phyloP scores from a whole-genome alignment of 2,113 vertebrate genomes.

The Cranoglanis bouderius region DNA sequence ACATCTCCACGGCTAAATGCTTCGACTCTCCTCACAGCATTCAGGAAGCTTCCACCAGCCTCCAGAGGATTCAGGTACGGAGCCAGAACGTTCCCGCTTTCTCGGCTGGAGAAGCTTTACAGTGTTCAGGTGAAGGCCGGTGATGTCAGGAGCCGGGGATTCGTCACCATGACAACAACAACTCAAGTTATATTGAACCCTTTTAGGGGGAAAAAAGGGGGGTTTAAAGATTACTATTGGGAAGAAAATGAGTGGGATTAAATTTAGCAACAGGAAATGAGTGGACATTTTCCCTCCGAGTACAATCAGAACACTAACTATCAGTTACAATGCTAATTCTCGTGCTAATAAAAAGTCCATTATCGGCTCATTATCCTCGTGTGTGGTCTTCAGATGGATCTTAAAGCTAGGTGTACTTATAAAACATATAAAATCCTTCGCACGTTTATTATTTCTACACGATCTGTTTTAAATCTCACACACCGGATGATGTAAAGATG shows the following conservation, averaged over 20 bases:
- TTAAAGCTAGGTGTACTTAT: not conserved
- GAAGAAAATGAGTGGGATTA: not conserved
- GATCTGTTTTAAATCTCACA: not conserved
- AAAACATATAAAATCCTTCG: not conserved
- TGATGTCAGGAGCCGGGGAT: not conserved
- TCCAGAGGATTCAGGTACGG: constrained; percentile 90
- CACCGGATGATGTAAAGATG: not conserved
- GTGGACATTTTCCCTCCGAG: not conserved
- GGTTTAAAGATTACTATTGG: not conserved
- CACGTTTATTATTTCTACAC: not conserved
- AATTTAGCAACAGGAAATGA: not conserved
- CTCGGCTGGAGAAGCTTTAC: not conserved
- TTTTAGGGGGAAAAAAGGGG: not conserved
- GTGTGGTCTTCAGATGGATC: not conserved
- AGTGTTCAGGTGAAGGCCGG: not conserved
- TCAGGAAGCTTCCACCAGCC: constrained; percentile 78
- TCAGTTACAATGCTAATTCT: not conserved
- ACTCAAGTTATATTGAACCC: not conserved
- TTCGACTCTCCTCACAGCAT: constrained; percentile 91
- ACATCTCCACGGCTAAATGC: constrained; percentile 91
- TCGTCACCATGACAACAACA: constrained; percentile 15
- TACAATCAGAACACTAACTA: too few relatives aligned
- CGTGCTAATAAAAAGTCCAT: not conserved
- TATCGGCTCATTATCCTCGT: too few relatives aligned
- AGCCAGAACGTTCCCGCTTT: not conserved